A percentile compares a stretch with the other conserved stretches of the same genome.
Evolutionary conservation across 2,888 invertebrate species (phyloP).

Genomic region (Boloria euphrosyne): DNA sequence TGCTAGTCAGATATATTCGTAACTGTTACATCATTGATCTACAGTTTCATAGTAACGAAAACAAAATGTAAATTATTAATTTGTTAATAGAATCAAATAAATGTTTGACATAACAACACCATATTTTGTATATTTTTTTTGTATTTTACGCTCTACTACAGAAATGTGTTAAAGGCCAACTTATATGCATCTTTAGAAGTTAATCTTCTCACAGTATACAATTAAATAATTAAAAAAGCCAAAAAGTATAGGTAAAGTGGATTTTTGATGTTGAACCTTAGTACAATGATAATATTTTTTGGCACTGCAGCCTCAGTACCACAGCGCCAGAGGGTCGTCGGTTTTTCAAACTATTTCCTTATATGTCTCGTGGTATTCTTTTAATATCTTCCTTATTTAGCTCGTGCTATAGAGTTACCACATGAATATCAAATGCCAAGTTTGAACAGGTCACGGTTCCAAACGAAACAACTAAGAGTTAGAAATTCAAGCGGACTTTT

Average conservation of each 20-base stretch:
- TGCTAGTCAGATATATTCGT: constrained; percentile 21
- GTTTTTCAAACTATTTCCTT: constrained; percentile 29
- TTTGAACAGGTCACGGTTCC: constrained; percentile 39
- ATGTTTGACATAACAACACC: too few species aligned
- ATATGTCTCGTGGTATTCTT: constrained; percentile 28
- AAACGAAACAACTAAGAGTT: constrained; percentile 31
- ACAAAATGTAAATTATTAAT: constrained; percentile 9
- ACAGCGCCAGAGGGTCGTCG: constrained; percentile 11
- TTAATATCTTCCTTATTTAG: constrained; percentile 39
- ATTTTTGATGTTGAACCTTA: too few species aligned
- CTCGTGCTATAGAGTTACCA: constrained; percentile 26
- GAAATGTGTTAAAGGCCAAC: too few species aligned
- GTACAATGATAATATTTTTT: background rate
- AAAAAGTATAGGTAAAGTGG: too few species aligned
- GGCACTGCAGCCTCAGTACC: background rate
- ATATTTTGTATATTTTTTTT: too few species aligned
- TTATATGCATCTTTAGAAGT: too few species aligned
- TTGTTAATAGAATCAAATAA: too few species aligned
- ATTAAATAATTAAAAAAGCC: too few species aligned
- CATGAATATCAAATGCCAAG: constrained; percentile 37
- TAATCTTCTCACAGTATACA: too few species aligned
- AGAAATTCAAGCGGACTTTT: constrained; percentile 38
- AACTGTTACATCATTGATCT: constrained; percentile 32
- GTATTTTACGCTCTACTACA: too few species aligned
- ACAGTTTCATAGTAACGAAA: background rate